Conservation (phyloP, 2,113 vertebrate genomes). For the Heloderma charlesbogerti region DNA sequence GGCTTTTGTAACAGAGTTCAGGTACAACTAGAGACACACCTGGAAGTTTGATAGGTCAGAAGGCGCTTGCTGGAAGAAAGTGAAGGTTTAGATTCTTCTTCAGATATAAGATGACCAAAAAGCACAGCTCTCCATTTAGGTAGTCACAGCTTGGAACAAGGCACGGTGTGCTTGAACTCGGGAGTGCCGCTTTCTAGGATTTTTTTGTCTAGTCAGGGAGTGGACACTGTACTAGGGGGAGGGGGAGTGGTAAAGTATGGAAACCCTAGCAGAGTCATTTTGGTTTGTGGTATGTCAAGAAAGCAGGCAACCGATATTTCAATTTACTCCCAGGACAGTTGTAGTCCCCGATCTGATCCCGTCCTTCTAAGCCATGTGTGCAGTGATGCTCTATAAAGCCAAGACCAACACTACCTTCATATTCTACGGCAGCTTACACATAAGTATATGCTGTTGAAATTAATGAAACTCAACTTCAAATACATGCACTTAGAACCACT, state of each 20-base stretch:
- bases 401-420: no score
- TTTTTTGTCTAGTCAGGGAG: not conserved
- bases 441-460: not conserved
- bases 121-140: not conserved
- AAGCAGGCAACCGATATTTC: not conserved
- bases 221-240: no score
- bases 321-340: not conserved
- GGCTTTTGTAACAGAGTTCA: not conserved
- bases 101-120: not conserved
- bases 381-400: not conserved
- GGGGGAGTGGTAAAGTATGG: not conserved
- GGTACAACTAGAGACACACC: no score
- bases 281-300: not conserved
- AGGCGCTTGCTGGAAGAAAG: not conserved
- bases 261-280: not conserved
- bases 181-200: not conserved
- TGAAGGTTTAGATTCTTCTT: not conserved
- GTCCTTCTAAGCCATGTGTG: not conserved
- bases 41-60: not conserved
- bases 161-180: no score
- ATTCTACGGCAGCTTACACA: not conserved
- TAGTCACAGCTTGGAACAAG: no score
- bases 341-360: not conserved
- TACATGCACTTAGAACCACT: not conserved
- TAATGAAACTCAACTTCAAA: no score